Evolutionary conservation across 2,113 vertebrate genomes (phyloP), one percentile per base, ranked within the genome.

Genomic region (Oreochromis niloticus): DNA sequence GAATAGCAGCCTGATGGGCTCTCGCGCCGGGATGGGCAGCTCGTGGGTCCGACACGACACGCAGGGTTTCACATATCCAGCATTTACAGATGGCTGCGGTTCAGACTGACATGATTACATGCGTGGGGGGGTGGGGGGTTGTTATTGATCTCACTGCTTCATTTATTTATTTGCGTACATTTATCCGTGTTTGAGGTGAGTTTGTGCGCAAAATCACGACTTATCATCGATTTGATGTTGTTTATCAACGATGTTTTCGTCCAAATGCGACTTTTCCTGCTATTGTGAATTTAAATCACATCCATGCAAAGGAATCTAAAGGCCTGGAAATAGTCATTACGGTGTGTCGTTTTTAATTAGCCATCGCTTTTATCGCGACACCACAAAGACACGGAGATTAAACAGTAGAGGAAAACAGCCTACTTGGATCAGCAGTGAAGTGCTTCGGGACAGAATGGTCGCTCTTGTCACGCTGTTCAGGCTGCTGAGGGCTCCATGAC

Each of bases 401-500:
- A 32, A 78, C 43, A 32, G 43, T 32, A 78, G 41, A 78, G 46
- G 22, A 46, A 46, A 12, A 24, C 11, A 81, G 22, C 93, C 43
- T 92, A 90, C 91, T 85, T 82, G 81, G 54, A 86, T 55, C 63
- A 83, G 85, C 79, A 85, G 43, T 46, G 84, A 16, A 22, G 80
- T 63, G 54, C 43, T 85, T 63, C 16, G 87, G 90, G 55, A 80
- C 88, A 3, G 81, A 34, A 82, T 30, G 78, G 80, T 61, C 32
- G 63, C 73, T 90, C 82, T 63, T 93, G 19, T 85, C 55, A 24
- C 54, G 83, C 84, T 46, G 88, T 68, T 96, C 94, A 96, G 88
- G 86, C 88, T 81, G 91, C 27, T 61, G 89, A 66, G 39, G 86
- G 80, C 87, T 95, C 95, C 96, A 96, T 96, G 83, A 87, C 94